Conservation (phyloP, 2,113 vertebrate genomes). For the Cyprinodon variegatus region DNA sequence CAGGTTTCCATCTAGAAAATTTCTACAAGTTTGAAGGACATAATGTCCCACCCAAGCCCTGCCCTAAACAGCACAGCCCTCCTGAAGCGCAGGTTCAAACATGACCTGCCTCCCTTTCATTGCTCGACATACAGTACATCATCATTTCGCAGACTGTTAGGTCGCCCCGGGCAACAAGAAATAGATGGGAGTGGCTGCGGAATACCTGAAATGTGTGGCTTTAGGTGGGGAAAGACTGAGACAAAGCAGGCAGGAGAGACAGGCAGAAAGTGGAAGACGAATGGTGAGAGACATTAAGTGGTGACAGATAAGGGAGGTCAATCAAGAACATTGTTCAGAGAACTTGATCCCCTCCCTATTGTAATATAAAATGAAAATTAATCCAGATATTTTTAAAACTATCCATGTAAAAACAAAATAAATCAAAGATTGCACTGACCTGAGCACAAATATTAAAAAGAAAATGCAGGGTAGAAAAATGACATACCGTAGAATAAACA, state of each 20-base stretch:
- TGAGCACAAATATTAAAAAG: neutral
- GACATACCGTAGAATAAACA: neutral
- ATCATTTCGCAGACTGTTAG: constrained; percentile 24
- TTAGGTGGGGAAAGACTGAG: constrained; percentile 7
- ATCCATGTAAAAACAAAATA: neutral
- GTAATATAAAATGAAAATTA: neutral
- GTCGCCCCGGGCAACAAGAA: constrained; percentile 54
- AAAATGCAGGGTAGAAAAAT: no score
- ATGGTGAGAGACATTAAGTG: neutral
- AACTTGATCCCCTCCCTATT: neutral
- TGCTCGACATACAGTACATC: constrained; percentile 43
- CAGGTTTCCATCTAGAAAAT: neutral
- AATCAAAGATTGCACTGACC: neutral
- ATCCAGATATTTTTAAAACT: constrained; percentile 1
- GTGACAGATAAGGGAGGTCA: neutral
- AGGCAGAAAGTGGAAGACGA: neutral
- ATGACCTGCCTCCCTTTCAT: neutral
- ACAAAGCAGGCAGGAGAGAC: neutral
- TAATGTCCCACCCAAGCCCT: neutral
- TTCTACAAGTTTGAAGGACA: neutral
- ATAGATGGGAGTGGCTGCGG: constrained; percentile 40
- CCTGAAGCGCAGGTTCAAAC: constrained; percentile 45
- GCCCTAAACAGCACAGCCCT: neutral
- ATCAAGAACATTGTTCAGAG: neutral
- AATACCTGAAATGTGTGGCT: constrained; percentile 49